Conservation (phyloP, 2,888 invertebrate species). For the Drosophila yooni region DNA sequence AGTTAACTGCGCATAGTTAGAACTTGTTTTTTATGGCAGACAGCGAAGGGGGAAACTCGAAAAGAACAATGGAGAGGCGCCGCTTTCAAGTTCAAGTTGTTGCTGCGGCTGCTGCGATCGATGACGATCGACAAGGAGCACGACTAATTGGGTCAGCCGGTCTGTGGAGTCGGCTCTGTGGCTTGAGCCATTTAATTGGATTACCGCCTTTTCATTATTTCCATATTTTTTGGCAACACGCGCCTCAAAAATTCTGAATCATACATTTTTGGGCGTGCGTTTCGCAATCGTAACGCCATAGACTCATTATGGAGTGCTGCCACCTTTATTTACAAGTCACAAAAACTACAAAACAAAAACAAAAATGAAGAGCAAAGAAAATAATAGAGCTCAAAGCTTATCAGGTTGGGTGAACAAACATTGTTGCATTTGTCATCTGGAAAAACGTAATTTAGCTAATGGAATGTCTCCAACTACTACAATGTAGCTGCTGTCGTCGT, state of each 20-base stretch:
- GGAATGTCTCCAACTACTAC: constrained; percentile 38
- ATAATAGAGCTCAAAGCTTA: constrained; percentile 57
- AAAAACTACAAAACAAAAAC: constrained; percentile 3
- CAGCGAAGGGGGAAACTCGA: neutral
- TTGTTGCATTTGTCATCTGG: constrained; percentile 41
- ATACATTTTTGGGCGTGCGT: constrained; percentile 35
- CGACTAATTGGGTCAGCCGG: constrained; percentile 82
- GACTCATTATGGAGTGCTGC: constrained; percentile 32
- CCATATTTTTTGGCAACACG: constrained; percentile 58
- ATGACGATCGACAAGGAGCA: constrained; percentile 61
- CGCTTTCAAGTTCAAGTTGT: constrained; percentile 77
- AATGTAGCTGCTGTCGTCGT: constrained; percentile 20
- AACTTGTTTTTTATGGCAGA: constrained; percentile 69
- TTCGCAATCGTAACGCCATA: constrained; percentile 40
- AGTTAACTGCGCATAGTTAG: constrained; percentile 65
- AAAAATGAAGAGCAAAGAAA: constrained; percentile 8
- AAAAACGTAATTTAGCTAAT: constrained; percentile 52
- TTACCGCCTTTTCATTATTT: constrained; percentile 82
- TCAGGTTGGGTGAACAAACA: constrained; percentile 61
- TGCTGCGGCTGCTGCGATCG: constrained; percentile 19
- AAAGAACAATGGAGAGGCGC: constrained; percentile 76
- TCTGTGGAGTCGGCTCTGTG: constrained; percentile 31
- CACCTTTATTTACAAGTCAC: constrained; percentile 49
- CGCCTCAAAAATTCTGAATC: constrained; percentile 43
- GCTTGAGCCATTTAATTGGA: constrained; percentile 80